phyloP scores from a whole-genome alignment of 2,113 vertebrate genomes.

The Rhinopomastus cyanomelas region DNA sequence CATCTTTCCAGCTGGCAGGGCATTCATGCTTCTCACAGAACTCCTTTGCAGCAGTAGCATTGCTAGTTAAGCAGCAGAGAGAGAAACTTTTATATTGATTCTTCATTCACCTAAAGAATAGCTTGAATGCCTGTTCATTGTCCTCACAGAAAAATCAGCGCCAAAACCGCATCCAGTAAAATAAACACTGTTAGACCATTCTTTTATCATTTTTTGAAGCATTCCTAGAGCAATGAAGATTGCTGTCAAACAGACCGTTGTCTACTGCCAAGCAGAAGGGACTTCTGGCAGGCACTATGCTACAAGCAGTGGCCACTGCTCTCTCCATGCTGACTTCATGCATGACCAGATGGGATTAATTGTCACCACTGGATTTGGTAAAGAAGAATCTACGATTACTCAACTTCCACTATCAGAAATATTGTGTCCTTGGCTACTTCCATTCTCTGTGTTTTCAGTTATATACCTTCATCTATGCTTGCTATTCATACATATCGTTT shows the following conservation, averaged over 20 bases:
- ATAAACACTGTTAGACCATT: background rate
- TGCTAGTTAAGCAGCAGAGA: slow-evolving; percentile 24
- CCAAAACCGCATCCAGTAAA: background rate
- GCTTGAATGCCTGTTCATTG: background rate
- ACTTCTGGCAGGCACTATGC: background rate
- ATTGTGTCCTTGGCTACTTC: background rate
- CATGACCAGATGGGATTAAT: background rate
- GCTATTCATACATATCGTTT: background rate
- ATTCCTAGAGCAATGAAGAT: background rate
- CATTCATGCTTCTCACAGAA: slow-evolving; percentile 85
- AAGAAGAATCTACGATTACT: background rate
- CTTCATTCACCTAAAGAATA: background rate
- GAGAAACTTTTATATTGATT: background rate
- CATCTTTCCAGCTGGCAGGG: slow-evolving; percentile 82
- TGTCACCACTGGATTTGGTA: background rate
- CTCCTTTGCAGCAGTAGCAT: slow-evolving; percentile 71
- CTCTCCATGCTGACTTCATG: background rate
- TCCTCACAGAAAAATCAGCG: background rate
- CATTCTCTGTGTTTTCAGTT: background rate
- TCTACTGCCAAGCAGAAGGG: background rate
- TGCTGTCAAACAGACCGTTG: background rate
- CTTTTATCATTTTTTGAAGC: background rate
- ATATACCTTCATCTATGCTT: background rate
- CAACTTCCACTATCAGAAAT: background rate
- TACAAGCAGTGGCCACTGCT: background rate